Percentiles rank a stretch among this genome's conserved stretches.
phyloP scores from a whole-genome alignment of 2,797 vertebrate genomes.

The Coilia nasus region DNA sequence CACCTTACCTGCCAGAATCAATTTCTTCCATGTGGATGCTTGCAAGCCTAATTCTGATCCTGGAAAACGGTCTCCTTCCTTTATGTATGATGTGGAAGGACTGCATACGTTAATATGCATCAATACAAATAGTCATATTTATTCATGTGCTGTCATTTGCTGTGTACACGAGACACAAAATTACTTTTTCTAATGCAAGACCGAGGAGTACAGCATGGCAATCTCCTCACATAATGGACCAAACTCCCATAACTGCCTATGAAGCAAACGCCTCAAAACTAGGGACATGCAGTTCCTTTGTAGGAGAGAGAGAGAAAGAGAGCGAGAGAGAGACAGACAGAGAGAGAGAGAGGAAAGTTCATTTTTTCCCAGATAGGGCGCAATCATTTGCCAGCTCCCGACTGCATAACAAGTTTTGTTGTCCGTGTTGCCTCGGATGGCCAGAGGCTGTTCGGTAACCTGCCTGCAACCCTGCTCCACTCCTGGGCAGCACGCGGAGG shows the following conservation, averaged over 20 bases:
- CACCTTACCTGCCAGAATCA: not conserved
- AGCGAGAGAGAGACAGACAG: not conserved
- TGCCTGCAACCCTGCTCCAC: slow-evolving; percentile 50
- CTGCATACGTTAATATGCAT: slow-evolving; percentile 7
- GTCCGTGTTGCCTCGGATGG: slow-evolving; percentile 44
- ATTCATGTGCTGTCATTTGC: slow-evolving; percentile 5
- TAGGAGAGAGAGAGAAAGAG: not conserved
- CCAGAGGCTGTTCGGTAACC: slow-evolving; percentile 50
- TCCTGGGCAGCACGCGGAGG: not conserved
- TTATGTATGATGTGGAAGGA: not conserved
- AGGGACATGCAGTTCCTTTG: slow-evolving; percentile 7
- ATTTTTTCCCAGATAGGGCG: slow-evolving; percentile 4
- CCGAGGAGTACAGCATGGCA: not conserved
- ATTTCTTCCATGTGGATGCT: not conserved
- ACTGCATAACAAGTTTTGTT: slow-evolving; percentile 58
- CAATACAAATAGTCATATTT: slow-evolving; percentile 5
- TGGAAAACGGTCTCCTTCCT: not conserved
- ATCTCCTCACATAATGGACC: slow-evolving; percentile 15
- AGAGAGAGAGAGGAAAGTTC: not conserved
- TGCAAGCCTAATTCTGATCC: not conserved
- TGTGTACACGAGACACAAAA: slow-evolving; percentile 1
- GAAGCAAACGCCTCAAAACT: not conserved
- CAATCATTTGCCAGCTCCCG: slow-evolving; percentile 46
- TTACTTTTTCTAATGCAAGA: slow-evolving; percentile 9
- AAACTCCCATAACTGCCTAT: slow-evolving; percentile 4